Conservation (phyloP, 1,140 invertebrate species). For the Drosophila azteca region DNA sequence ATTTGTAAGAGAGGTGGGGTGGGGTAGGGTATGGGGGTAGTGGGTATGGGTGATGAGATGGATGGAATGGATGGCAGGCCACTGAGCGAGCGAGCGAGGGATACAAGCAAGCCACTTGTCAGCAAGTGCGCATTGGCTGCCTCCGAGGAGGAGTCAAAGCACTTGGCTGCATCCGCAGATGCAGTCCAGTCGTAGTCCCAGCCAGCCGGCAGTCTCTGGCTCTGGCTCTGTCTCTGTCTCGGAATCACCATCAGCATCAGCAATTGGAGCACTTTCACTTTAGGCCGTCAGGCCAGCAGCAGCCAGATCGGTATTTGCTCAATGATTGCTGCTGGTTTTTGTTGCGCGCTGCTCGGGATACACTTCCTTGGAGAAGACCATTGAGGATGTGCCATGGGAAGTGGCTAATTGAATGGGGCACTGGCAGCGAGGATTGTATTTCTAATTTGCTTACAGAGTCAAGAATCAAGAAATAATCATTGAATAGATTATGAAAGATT, state of each 20-base stretch:
- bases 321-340: conserved; percentile 64
- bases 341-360: conserved; percentile 34
- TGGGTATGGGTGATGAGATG: conserved; percentile 31
- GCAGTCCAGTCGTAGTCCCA: conserved; percentile 16
- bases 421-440: too few relatives aligned
- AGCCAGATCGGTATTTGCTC: conserved; percentile 71
- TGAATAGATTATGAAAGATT: too few relatives aligned
- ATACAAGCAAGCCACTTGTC: conserved; percentile 74
- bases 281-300: conserved; percentile 49
- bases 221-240: too few relatives aligned
- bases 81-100: conserved; percentile 36
- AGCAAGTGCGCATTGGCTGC: conserved; percentile 60
- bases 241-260: conserved; percentile 13
- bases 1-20: not conserved
- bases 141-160: conserved; percentile 72
- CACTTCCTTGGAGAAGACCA: conserved; percentile 46
- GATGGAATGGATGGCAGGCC: conserved; percentile 41
- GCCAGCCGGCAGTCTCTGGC: conserved; percentile 11
- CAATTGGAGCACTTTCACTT: conserved; percentile 82
- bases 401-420: too few relatives aligned
- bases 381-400: too few relatives aligned
- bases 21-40: not conserved
- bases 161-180: conserved; percentile 73
- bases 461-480: too few relatives aligned
- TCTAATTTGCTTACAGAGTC: too few relatives aligned